Conservation (phyloP, 2,797 vertebrate genomes). For the Sebastes hubbsi region DNA sequence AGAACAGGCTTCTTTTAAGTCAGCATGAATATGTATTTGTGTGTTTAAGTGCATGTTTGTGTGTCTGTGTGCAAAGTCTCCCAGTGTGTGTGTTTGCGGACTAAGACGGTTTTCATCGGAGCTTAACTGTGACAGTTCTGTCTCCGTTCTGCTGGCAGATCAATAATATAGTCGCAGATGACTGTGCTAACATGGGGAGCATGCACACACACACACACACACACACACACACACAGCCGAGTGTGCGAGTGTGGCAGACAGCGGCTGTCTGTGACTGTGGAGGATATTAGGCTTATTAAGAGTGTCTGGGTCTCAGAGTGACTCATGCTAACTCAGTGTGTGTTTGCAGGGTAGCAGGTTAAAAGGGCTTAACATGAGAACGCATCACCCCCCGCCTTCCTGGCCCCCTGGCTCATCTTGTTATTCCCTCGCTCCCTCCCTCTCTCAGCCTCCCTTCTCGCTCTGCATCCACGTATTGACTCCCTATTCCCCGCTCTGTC, state of each 20-base stretch:
- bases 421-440: background rate
- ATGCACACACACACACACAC: background rate
- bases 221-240: background rate
- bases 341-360: slow-evolving; percentile 53
- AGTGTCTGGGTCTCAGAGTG: slow-evolving; percentile 50
- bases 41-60: slow-evolving; percentile 15
- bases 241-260: slow-evolving; percentile 51
- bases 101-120: slow-evolving; percentile 47
- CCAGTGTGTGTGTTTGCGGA: background rate
- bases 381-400: background rate
- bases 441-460: background rate
- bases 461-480: slow-evolving; percentile 14
- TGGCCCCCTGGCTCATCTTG: slow-evolving; percentile 40
- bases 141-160: slow-evolving; percentile 54
- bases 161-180: slow-evolving; percentile 57
- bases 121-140: slow-evolving; percentile 50
- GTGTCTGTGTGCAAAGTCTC: slow-evolving; percentile 10
- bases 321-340: slow-evolving; percentile 49
- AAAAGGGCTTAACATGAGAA: slow-evolving; percentile 63
- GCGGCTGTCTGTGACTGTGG: slow-evolving; percentile 54
- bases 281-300: slow-evolving; percentile 70
- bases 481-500: slow-evolving; percentile 11
- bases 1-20: slow-evolving; percentile 14
- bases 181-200: slow-evolving; percentile 32
- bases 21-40: slow-evolving; percentile 26